phyloP scores from a whole-genome alignment of 2,113 vertebrate genomes.

The Helogale parvula region DNA sequence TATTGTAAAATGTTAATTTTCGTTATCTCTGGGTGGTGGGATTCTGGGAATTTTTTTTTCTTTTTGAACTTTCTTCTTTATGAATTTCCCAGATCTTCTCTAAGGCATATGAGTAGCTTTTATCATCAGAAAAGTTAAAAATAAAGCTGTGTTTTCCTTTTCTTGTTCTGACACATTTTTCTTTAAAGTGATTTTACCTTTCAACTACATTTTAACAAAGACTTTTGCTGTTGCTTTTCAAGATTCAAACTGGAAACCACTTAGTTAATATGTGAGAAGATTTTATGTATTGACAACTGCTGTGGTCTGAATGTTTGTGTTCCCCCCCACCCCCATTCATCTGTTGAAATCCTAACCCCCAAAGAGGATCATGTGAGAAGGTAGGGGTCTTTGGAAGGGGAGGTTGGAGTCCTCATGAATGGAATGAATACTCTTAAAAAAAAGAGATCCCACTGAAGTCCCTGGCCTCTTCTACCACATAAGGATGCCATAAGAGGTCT shows the following conservation, averaged over 20 bases:
- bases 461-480: background rate
- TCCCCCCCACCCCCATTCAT: background rate
- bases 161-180: background rate
- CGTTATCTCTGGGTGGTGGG: background rate
- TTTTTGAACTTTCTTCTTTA: background rate
- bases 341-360: background rate
- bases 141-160: background rate
- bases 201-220: background rate
- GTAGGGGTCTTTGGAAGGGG: background rate
- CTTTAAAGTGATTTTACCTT: background rate
- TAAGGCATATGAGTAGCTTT: slow-evolving; percentile 9
- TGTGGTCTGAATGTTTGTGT: background rate
- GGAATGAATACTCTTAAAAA: background rate
- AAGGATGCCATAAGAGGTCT: background rate
- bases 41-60: background rate
- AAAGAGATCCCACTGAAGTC: background rate
- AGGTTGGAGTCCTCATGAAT: background rate
- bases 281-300: background rate
- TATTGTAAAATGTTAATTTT: background rate
- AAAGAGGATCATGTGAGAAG: background rate
- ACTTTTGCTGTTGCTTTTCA: background rate
- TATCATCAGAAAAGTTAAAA: background rate
- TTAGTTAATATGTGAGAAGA: background rate
- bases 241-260: background rate
- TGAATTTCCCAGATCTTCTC: background rate